These are phyloP conservation scores for Vannuccia rotundouncinata DNA, from an alignment of 2,888 invertebrate species.

Conservation along the genomic window DNA sequence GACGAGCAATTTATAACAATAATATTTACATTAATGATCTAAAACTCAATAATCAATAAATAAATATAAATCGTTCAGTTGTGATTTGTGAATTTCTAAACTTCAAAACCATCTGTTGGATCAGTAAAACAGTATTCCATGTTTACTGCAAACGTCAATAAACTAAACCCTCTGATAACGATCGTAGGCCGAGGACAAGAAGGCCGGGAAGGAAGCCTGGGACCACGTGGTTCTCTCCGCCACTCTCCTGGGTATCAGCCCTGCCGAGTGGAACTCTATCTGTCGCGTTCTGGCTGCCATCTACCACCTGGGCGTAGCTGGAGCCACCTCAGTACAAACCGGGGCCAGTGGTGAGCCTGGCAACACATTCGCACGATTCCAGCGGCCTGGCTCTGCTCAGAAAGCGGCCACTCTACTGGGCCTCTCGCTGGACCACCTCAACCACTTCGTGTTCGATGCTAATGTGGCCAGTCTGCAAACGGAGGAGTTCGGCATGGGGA, in stretches of 20 bases:
- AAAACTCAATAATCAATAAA: too few species aligned
- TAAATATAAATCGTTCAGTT: too few species aligned
- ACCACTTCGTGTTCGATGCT: constrained; percentile 66
- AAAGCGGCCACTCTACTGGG: constrained; percentile 58
- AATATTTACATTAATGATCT: too few species aligned
- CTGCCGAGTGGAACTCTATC: constrained; percentile 72
- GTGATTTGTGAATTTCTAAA: too few species aligned
- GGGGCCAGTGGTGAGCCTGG: neutral
- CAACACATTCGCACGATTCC: constrained; percentile 46
- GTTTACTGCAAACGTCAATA: too few species aligned
- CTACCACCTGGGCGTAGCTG: constrained; percentile 78
- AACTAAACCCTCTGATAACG: too few species aligned
- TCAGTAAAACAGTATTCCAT: too few species aligned
- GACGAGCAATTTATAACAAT: too few species aligned
- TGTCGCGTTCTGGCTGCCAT: constrained; percentile 83
- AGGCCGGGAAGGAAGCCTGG: constrained; percentile 73
- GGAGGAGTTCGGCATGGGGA: neutral
- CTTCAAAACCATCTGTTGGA: too few species aligned
- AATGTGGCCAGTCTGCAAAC: constrained; percentile 8
- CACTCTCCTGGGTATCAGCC: constrained; percentile 68
- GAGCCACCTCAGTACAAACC: too few species aligned
- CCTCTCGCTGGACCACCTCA: constrained; percentile 74
- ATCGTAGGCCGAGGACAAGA: constrained; percentile 68
- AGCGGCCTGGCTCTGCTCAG: constrained; percentile 51
- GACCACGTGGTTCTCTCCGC: constrained; percentile 71